Conservation (phyloP, 2,888 invertebrate genomes). For the Drosophila anceps region DNA sequence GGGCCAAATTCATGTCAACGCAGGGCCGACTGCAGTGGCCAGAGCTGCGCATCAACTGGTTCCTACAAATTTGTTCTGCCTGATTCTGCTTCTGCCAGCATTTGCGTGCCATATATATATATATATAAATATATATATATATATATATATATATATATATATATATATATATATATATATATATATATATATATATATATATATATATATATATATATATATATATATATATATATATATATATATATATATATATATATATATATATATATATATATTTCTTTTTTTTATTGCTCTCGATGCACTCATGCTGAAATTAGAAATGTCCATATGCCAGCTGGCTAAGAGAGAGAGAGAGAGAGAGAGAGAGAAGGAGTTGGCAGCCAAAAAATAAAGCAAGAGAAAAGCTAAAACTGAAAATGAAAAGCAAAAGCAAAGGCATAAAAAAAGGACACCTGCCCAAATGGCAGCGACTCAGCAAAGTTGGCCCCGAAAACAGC, state of each 20-base stretch:
- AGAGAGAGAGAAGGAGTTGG: constrained; percentile 30
- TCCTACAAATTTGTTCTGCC: constrained; percentile 36
- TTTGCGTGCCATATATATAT: constrained; percentile 11
- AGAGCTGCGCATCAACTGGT: constrained; percentile 24
- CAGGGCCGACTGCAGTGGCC: background rate
- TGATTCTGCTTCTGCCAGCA: constrained; percentile 12
- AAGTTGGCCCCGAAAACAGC: constrained; percentile 32
- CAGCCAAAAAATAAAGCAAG: constrained; percentile 12
- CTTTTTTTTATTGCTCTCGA: constrained; percentile 36
- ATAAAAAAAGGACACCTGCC: constrained; percentile 42
- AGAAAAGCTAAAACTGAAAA: constrained; percentile 28
- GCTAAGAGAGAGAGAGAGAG: constrained; percentile 19
- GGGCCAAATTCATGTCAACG: constrained; percentile 34
- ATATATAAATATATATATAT: too few relatives aligned
- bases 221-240: too few relatives aligned
- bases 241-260: too few relatives aligned
- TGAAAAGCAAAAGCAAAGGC: constrained; percentile 31
- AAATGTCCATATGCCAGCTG: constrained; percentile 71
- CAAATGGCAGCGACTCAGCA: constrained; percentile 52
- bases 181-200: too few relatives aligned
- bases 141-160: too few relatives aligned
- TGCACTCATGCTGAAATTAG: constrained; percentile 76
- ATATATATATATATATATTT: constrained; percentile 19
- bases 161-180: too few relatives aligned
- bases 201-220: too few relatives aligned